Percentiles rank a stretch among this genome's conserved stretches.
Conservation (phyloP, 2,888 invertebrate species). For the Gibbula magus region DNA sequence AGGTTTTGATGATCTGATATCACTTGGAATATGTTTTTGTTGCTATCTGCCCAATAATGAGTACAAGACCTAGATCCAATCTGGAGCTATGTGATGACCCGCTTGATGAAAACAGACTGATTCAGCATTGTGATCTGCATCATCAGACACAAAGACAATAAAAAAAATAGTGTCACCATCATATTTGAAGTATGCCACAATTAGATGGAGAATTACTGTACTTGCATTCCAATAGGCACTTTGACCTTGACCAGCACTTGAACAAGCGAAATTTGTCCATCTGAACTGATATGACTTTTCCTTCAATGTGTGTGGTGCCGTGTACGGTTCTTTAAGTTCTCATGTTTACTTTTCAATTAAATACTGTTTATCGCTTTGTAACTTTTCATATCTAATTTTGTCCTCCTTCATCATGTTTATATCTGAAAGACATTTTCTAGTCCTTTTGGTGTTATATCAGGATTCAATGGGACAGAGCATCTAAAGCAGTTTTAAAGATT, state of each 20-base stretch:
- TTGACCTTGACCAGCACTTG: constrained; percentile 40
- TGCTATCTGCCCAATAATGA: background rate
- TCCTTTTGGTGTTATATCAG: too few species aligned
- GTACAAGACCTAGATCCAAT: background rate
- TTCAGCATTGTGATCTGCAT: background rate
- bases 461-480: too few species aligned
- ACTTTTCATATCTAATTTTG: too few species aligned
- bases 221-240: constrained; percentile 44
- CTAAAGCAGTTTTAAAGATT: too few species aligned
- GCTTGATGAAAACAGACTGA: background rate
- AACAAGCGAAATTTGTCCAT: constrained; percentile 45
- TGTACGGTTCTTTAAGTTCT: constrained; percentile 32
- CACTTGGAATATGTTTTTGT: background rate
- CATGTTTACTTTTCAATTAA: too few species aligned
- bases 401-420: too few species aligned
- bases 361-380: too few species aligned
- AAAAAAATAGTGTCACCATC: background rate
- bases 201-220: constrained; percentile 40
- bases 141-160: constrained; percentile 1
- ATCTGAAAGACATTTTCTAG: too few species aligned
- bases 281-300: constrained; percentile 39
- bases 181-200: background rate
- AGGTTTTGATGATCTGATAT: background rate
- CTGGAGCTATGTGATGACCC: background rate
- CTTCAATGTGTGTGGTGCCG: constrained; percentile 31